Evolutionary conservation across 2,797 vertebrate species (phyloP).

Genomic region (Scleropages formosus): DNA sequence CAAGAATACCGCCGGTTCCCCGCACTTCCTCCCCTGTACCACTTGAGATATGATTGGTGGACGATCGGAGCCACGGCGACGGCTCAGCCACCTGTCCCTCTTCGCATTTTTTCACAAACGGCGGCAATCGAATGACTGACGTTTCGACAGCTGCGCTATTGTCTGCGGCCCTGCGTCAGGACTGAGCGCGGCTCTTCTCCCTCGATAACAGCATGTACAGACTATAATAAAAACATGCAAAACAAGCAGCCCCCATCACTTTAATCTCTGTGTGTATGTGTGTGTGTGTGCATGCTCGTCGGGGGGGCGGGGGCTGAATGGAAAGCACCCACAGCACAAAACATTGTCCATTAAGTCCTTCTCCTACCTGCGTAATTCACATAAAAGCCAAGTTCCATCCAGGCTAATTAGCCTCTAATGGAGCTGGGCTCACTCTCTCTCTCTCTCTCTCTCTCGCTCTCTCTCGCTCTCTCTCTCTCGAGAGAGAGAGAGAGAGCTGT

Average conservation of each 20-base stretch:
- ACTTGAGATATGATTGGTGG: too few species aligned
- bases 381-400: conserved; percentile 16
- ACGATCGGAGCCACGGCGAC: too few species aligned
- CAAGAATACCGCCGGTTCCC: too few species aligned
- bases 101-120: too few species aligned
- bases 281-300: too few species aligned
- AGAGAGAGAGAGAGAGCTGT: too few species aligned
- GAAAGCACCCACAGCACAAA: neutral
- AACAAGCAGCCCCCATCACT: conserved; percentile 21
- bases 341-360: conserved; percentile 28
- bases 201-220: neutral
- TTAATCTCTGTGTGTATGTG: too few species aligned
- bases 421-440: neutral
- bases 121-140: too few species aligned
- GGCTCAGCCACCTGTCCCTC: too few species aligned
- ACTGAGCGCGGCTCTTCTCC: neutral
- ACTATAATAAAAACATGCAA: conserved; percentile 12
- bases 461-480: too few species aligned
- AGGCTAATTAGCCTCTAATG: conserved; percentile 25
- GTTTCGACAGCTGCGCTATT: neutral
- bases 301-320: conserved; percentile 13
- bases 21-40: too few species aligned
- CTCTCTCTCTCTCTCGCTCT: neutral
- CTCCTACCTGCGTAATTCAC: conserved; percentile 1
- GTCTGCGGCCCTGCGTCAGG: neutral